Evolutionary conservation across 2,888 invertebrate genomes (phyloP).

Genomic region (Archaeoteleia sp.): DNA sequence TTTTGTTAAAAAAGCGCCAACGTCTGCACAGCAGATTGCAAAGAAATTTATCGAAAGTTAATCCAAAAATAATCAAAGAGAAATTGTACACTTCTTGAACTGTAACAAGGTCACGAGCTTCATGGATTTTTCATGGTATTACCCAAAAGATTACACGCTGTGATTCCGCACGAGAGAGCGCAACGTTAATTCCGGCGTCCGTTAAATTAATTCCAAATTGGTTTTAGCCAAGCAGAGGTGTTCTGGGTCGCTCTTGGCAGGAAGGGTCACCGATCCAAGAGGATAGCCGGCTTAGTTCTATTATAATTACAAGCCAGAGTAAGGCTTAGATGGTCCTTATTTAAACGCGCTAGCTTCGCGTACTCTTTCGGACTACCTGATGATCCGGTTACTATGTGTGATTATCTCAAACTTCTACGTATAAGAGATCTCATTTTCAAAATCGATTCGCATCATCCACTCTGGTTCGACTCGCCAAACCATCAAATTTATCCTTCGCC

Average conservation of each 20-base stretch:
- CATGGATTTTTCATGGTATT: conserved; percentile 56
- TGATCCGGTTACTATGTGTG: conserved; percentile 51
- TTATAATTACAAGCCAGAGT: conserved; percentile 59
- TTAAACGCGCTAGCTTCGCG: conserved; percentile 49
- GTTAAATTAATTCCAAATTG: conserved; percentile 60
- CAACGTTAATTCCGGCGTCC: conserved; percentile 54
- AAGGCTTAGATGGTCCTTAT: conserved; percentile 56
- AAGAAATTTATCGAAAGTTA: conserved; percentile 30
- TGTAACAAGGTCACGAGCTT: conserved; percentile 55
- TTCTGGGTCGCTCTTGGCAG: conserved; percentile 37
- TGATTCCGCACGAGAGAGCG: conserved; percentile 43
- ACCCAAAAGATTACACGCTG: conserved; percentile 50
- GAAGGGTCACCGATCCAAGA: conserved; percentile 57
- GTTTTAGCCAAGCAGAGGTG: conserved; percentile 53
- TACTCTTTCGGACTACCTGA: conserved; percentile 52
- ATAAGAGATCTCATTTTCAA: conserved; percentile 35
- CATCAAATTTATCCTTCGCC: too few relatives aligned
- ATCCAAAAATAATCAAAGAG: conserved; percentile 18
- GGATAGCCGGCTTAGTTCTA: conserved; percentile 57
- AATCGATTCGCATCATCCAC: neutral
- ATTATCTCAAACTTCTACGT: conserved; percentile 33
- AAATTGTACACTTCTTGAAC: conserved; percentile 33
- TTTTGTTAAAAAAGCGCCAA: too few relatives aligned
- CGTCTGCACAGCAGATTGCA: too few relatives aligned
- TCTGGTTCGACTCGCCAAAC: too few relatives aligned